These are phyloP conservation scores for Lethocerus indicus DNA, from an alignment of 1,140 invertebrate species.

Conservation along the genomic window DNA sequence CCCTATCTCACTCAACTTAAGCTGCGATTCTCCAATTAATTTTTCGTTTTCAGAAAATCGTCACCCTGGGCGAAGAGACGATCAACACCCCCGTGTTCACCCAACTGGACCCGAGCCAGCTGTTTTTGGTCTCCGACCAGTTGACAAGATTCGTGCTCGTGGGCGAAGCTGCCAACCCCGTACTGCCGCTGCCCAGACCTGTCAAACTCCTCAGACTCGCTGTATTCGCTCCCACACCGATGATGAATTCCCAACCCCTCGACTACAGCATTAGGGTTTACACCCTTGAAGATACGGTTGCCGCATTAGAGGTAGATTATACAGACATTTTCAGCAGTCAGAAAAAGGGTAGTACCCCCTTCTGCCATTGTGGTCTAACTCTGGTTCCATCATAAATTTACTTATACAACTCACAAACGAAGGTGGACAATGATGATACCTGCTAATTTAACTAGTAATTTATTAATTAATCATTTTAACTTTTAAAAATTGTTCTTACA, in stretches of 20 bases:
- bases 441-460: no score
- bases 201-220: constrained; percentile 75
- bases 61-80: constrained; percentile 84
- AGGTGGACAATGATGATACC: no score
- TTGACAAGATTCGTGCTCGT: constrained; percentile 75
- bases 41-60: constrained; percentile 42
- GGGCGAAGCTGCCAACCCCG: constrained; percentile 40
- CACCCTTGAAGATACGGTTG: constrained; percentile 79
- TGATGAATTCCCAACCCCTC: constrained; percentile 36
- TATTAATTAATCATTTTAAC: no score
- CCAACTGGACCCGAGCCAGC: constrained; percentile 72
- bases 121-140: constrained; percentile 78
- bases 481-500: no score
- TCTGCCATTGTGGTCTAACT: no score
- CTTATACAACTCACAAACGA: no score
- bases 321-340: no score
- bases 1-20: no score
- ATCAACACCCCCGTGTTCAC: constrained; percentile 89
- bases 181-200: constrained; percentile 24
- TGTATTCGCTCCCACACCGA: constrained; percentile 53
- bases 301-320: constrained; percentile 74
- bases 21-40: no score
- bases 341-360: no score
- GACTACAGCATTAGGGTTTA: constrained; percentile 78
- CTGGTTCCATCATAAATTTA: no score